phyloP scores from a whole-genome alignment of 1,140 invertebrate species.

The Philopotamus ludificatus region DNA sequence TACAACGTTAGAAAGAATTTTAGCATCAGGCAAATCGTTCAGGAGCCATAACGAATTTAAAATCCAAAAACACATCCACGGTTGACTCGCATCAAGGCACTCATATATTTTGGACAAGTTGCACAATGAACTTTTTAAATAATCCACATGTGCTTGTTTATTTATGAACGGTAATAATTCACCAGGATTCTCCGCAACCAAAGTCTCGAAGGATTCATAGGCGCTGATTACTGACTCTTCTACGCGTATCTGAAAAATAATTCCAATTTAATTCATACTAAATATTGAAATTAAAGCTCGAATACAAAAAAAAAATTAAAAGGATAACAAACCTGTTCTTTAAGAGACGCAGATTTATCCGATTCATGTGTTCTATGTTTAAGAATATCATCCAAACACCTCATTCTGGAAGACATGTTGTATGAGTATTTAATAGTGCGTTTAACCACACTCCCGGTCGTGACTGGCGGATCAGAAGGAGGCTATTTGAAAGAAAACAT shows the following conservation, averaged over 20 bases:
- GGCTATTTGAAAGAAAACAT: background rate
- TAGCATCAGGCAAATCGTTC: constrained; percentile 66
- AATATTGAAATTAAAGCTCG: background rate
- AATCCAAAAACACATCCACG: constrained; percentile 97
- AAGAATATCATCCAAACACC: constrained; percentile 11
- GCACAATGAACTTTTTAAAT: constrained; percentile 69
- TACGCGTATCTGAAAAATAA: constrained; percentile 62
- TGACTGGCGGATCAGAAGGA: too few species aligned
- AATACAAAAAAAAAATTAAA: background rate
- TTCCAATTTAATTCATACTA: background rate
- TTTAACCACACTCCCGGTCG: too few species aligned
- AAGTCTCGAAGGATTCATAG: constrained; percentile 61
- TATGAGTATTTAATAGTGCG: background rate
- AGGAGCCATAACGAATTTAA: constrained; percentile 85
- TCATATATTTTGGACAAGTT: constrained; percentile 69
- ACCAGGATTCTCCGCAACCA: constrained; percentile 57
- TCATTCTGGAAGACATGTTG: background rate
- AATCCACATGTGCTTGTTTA: constrained; percentile 64
- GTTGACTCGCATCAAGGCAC: constrained; percentile 88
- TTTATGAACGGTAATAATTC: constrained; percentile 61
- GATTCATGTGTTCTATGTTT: constrained; percentile 12
- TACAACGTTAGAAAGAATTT: constrained; percentile 66
- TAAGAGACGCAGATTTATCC: constrained; percentile 28
- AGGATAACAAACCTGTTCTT: constrained; percentile 30
- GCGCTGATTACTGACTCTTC: constrained; percentile 65